phyloP scores from a whole-genome alignment of 2,888 invertebrate species.

The Calephelis perditalis region DNA sequence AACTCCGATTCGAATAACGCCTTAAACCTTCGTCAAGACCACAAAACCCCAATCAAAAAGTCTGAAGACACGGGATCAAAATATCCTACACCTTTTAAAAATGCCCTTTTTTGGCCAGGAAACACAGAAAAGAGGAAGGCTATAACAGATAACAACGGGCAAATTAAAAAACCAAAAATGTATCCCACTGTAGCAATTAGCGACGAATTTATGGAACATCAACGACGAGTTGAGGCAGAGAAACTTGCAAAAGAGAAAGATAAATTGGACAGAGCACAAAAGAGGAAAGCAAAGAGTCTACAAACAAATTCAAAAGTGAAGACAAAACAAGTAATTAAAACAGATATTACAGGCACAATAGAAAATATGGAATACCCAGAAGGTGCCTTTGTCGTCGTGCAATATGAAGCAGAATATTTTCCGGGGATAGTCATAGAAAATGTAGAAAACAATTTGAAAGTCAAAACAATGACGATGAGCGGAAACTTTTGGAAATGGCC shows the following conservation, averaged over 20 bases:
- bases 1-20: not conserved
- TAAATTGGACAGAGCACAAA: constrained; percentile 16
- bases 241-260: constrained; percentile 14
- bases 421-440: constrained; percentile 18
- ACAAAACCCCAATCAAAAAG: not conserved
- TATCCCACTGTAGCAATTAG: constrained; percentile 16
- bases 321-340: constrained; percentile 12
- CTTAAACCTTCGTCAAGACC: not conserved
- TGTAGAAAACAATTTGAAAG: not conserved
- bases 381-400: constrained; percentile 14
- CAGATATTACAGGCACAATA: constrained; percentile 14
- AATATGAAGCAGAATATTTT: constrained; percentile 17
- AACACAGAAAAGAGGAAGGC: constrained; percentile 14
- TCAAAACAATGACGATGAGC: not conserved
- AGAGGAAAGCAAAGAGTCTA: constrained; percentile 8
- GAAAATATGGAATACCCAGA: constrained; percentile 14
- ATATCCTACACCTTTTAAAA: constrained; percentile 13
- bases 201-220: constrained; percentile 12
- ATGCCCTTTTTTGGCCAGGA: constrained; percentile 16
- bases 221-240: constrained; percentile 16
- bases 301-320: constrained; percentile 17
- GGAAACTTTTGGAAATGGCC: not conserved
- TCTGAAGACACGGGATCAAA: not conserved
- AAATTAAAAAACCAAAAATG: constrained; percentile 14
- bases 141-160: constrained; percentile 12